Evolutionary conservation across 2,888 invertebrate species (phyloP), one percentile per base, ranked within the genome.

Genomic region (Drosophila emarginata): DNA sequence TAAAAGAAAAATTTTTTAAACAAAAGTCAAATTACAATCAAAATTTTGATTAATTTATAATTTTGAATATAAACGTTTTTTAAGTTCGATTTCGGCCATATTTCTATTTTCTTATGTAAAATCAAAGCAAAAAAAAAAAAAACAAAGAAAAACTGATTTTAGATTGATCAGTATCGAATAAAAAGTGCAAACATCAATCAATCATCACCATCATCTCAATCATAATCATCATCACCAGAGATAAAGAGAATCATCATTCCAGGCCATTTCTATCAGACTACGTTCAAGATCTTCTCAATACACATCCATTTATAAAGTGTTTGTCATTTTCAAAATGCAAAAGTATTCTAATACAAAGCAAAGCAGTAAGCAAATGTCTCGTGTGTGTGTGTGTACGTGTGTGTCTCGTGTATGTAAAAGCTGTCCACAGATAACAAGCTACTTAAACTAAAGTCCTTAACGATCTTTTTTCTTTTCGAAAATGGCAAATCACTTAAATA

Each of bases 121-220:
- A 66, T 53, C 61, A 57, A 67, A 50, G 52, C 39, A 54, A 57
- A 52, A 60, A 36, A 36, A 21, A 54, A 23, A 51, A 12, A n/a
- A 52, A 56, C 53, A 69, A 67, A 79, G 74, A 69, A 68, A 87
- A 73, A 65, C 73, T 92, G 92, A 91, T 92, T 92, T 91, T 87
- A 85, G 84, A 92, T 92, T 92, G 92, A 92, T 92, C 92, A 92
- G 92, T 91, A 92, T 92, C 92, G 92, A 91, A 92, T 91, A 90
- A 77, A 64, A 64, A 65, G 67, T 61, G 74, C 61, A 64, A 52
- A 36, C 26, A 26, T 37, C 32, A 32, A 45, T 60, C 9, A 53
- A 67, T 53, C 36, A 70, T 11, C 70, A 59, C n/a, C 51, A 61
- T 28, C 61, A 65, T 37, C 54, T n/a, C 45, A 50, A 66, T 32